phyloP scores from a whole-genome alignment of 1,140 invertebrate species.

The Drosophila novamexicana region DNA sequence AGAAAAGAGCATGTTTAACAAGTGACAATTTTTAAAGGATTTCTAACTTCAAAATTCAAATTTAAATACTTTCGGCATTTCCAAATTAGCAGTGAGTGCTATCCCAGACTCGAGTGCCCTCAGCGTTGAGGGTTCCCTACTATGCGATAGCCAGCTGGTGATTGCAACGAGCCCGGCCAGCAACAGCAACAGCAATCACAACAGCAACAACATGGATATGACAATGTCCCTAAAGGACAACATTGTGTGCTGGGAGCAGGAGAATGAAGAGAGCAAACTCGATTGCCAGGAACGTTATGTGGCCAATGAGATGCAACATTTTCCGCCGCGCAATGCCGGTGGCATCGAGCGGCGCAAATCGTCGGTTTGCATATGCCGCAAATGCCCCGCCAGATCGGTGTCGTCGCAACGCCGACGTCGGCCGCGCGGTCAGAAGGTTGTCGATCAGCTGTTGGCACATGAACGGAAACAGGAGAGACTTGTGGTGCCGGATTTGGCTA shows the following conservation, averaged over 20 bases:
- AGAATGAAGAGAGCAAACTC: background rate
- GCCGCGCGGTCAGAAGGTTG: slow-evolving; percentile 11
- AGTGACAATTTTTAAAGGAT: background rate
- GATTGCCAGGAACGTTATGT: slow-evolving; percentile 28
- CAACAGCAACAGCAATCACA: background rate
- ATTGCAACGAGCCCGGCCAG: slow-evolving; percentile 2
- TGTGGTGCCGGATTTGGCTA: slow-evolving; percentile 71
- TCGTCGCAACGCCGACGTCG: background rate
- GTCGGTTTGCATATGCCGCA: slow-evolving; percentile 1
- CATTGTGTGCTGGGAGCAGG: background rate
- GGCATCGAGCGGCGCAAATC: background rate
- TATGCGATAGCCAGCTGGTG: slow-evolving; percentile 13
- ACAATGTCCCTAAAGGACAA: background rate
- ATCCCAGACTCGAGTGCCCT: slow-evolving; percentile 15
- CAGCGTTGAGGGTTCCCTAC: slow-evolving; percentile 1
- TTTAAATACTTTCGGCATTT: slow-evolving; percentile 18
- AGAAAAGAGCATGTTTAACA: no score
- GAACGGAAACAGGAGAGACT: slow-evolving; percentile 42
- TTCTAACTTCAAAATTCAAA: slow-evolving; percentile 7
- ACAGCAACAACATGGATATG: background rate
- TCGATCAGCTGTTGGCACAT: slow-evolving; percentile 46
- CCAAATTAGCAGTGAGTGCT: slow-evolving; percentile 32
- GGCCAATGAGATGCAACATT: slow-evolving; percentile 32
- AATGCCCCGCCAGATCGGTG: background rate
- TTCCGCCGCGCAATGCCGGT: slow-evolving; percentile 24